phyloP scores from a whole-genome alignment of 1,140 invertebrate genomes.

The Meloidogyne chitwoodi region DNA sequence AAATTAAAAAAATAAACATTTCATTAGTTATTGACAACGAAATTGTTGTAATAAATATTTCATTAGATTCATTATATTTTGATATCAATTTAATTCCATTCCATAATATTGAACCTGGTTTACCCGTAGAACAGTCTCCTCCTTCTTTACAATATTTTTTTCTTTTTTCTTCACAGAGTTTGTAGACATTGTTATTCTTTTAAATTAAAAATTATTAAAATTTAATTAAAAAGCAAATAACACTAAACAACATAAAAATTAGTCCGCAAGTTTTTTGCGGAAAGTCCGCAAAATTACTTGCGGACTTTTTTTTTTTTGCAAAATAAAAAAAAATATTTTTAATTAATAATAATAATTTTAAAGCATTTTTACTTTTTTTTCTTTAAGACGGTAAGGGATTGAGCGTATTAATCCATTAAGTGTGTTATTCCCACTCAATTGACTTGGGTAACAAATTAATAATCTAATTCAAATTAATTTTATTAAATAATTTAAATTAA shows the following conservation, averaged over 20 bases:
- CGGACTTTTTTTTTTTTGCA: no score
- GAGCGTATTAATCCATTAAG: not conserved
- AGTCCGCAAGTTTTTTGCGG: no score
- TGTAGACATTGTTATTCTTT: not conserved
- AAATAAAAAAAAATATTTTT: no score
- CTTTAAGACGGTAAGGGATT: not conserved
- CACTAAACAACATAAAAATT: no score
- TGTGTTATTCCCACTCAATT: not conserved
- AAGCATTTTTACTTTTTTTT: no score
- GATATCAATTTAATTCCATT: not conserved
- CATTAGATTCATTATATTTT: not conserved
- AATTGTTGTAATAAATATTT: not conserved
- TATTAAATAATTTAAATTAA: no score
- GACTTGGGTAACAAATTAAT: not conserved
- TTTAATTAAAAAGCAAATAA: no score
- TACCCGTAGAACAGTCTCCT: not conserved
- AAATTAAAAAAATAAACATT: not conserved
- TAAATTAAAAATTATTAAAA: no score
- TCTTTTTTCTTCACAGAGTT: not conserved
- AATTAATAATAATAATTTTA: no score
- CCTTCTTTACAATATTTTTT: not conserved
- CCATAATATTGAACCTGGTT: not conserved
- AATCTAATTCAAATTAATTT: not conserved
- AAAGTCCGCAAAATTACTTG: no score
- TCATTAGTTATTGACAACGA: not conserved